A percentile compares a stretch with the other conserved stretches of the same genome.
These are phyloP conservation scores for Premnoplex brunnescens DNA, from an alignment of 2,797 vertebrate species.

Conservation along the genomic window DNA sequence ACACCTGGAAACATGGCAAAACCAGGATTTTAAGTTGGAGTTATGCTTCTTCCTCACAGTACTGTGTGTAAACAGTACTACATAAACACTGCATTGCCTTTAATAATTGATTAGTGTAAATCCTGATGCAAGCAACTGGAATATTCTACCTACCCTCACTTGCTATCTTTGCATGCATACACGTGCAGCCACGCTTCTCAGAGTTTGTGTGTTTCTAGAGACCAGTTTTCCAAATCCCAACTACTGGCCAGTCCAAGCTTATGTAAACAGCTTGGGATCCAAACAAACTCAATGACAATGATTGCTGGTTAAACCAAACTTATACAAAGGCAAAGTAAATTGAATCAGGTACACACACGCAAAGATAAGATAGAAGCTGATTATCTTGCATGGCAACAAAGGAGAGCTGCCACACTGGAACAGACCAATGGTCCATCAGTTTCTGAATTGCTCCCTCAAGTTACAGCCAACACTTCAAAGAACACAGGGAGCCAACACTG, in stretches of 20 bases:
- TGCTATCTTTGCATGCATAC: background rate
- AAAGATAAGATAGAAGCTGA: slow-evolving; percentile 46
- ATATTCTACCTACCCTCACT: background rate
- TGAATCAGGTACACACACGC: background rate
- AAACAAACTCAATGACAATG: slow-evolving; percentile 27
- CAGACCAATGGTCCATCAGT: background rate
- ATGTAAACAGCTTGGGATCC: slow-evolving; percentile 9
- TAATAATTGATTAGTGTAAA: background rate
- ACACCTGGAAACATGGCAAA: background rate
- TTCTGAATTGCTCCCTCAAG: background rate
- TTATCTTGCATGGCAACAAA: slow-evolving; percentile 17
- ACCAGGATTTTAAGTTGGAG: background rate
- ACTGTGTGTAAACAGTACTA: background rate
- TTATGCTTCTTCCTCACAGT: background rate
- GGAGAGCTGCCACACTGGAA: background rate
- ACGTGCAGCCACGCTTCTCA: background rate
- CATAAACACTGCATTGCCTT: background rate
- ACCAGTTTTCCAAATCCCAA: background rate
- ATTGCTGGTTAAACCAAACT: slow-evolving; percentile 19
- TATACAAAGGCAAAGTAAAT: slow-evolving; percentile 50
- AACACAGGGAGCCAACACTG: accelerated
- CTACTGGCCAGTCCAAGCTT: background rate
- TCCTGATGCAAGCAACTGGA: background rate
- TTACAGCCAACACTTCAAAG: slow-evolving; percentile 13
- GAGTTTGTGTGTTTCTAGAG: background rate